Evolutionary conservation across 2,113 vertebrate genomes (phyloP), one percentile per base, ranked within the genome.

Genomic region (Suricata suricatta): DNA sequence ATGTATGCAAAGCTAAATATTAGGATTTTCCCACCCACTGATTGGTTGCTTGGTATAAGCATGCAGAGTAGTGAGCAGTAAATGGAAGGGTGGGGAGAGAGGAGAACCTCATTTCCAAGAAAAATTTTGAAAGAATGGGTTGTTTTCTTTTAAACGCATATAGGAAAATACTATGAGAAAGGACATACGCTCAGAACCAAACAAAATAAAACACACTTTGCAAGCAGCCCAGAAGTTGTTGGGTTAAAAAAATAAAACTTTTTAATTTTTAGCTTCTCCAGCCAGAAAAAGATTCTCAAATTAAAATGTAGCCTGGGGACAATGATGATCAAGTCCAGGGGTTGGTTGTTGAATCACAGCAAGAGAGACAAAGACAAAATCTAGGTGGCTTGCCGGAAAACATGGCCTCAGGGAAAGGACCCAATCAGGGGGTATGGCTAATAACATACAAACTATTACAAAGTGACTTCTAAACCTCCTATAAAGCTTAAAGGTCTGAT

Each of bases 221-320:
- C 44, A 80, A 92, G 57, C 38, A 74, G 31, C 8, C 47, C 5
- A 1, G 47, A 86, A 84, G 10, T 69, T 94, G 3, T 15, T 63
- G 11, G 17, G 4, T 66, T 90, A 87, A 50, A 97, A 97, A 94
- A 94, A 64, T n/a, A 90, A 90, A 87, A 92, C 41, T 33, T 69
- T 76, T 57, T 68, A 82, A 74, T 44, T 29, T 41, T 96, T 2
- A 87, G 44, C 11, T 14, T 57, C 21, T 79, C 27, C 5, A 83
- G 16, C 31, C 60, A 96, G 84, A 74, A 92, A 86, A 86, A 44
- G 9, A 33, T 86, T 77, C 35, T 91, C 47, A 9, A 82, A 35
- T 72, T 82, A 91, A 95, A n/a, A 33, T 80, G 44, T 1, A 80
- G 16, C 35, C 5, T 93, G 31, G 7, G 16, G 50, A 71, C 11